Conservation (phyloP, 2,888 invertebrate species). For the Cheilosia scutellata region DNA sequence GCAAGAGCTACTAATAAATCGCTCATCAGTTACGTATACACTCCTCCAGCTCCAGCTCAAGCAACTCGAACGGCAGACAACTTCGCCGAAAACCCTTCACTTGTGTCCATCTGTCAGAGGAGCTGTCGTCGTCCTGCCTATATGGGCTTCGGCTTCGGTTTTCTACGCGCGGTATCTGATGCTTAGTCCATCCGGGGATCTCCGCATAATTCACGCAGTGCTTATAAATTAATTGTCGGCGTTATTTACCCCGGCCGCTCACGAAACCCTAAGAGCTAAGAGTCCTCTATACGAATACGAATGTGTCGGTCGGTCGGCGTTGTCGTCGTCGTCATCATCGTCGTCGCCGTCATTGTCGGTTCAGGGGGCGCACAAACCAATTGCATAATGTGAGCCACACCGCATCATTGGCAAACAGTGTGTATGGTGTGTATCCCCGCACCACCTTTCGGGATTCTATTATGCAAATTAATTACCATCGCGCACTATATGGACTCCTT, state of each 20-base stretch:
- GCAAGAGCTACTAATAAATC: constrained; percentile 60
- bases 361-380: constrained; percentile 47
- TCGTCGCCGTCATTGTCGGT: constrained; percentile 17
- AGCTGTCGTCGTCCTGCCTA: constrained; percentile 56
- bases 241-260: constrained; percentile 60
- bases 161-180: constrained; percentile 29
- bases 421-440: not conserved
- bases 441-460: constrained; percentile 53
- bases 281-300: constrained; percentile 4
- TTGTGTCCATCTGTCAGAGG: constrained; percentile 63
- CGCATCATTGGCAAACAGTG: constrained; percentile 35
- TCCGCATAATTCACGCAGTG: constrained; percentile 75
- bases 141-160: constrained; percentile 11
- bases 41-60: constrained; percentile 11
- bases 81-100: constrained; percentile 59
- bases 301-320: constrained; percentile 12
- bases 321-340: too few relatives aligned
- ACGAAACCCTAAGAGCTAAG: not conserved
- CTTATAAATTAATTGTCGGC: constrained; percentile 77
- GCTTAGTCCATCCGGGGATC: constrained; percentile 64
- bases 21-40: constrained; percentile 47
- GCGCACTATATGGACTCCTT: constrained; percentile 67
- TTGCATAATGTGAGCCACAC: constrained; percentile 65
- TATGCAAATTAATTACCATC: constrained; percentile 75
- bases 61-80: constrained; percentile 30